A percentile compares a stretch with the other conserved stretches of the same genome.
These are phyloP conservation scores for Fabriciana adippe DNA, from an alignment of 2,888 invertebrate species.

Conservation along the genomic window DNA sequence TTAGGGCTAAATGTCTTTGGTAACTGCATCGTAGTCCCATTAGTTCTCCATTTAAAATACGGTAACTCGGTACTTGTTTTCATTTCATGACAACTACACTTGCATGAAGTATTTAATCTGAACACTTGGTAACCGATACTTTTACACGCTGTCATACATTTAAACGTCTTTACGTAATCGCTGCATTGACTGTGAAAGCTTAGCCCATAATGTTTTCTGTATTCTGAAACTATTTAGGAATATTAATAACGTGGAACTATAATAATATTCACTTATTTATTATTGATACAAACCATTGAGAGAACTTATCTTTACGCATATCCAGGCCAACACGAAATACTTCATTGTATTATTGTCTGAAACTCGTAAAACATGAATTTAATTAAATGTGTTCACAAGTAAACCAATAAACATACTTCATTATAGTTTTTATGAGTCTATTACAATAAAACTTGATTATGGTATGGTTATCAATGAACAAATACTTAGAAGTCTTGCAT, in stretches of 20 bases:
- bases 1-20: constrained; percentile 55
- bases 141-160: constrained; percentile 66
- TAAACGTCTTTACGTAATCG: constrained; percentile 57
- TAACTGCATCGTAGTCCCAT: constrained; percentile 53
- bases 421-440: constrained; percentile 33
- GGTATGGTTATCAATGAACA: constrained; percentile 15
- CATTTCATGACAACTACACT: constrained; percentile 63
- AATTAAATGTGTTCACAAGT: constrained; percentile 24
- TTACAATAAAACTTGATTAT: constrained; percentile 25
- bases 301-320: constrained; percentile 42
- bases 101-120: constrained; percentile 55
- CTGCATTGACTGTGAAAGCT: constrained; percentile 55
- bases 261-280: not conserved
- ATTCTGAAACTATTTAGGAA: constrained; percentile 46
- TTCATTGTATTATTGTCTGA: constrained; percentile 40
- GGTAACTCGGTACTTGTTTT: constrained; percentile 59
- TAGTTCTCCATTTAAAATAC: constrained; percentile 64
- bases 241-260: constrained; percentile 7
- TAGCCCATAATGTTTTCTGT: constrained; percentile 64
- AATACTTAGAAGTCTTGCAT: constrained; percentile 12
- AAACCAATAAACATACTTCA: constrained; percentile 22
- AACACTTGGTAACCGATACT: constrained; percentile 63
- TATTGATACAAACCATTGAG: constrained; percentile 42
- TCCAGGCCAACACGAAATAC: constrained; percentile 43
- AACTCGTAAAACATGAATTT: constrained; percentile 39